Base-by-base conservation (phyloP, 2,888 invertebrate species). In the Epistrophe grossulariae region DNA sequence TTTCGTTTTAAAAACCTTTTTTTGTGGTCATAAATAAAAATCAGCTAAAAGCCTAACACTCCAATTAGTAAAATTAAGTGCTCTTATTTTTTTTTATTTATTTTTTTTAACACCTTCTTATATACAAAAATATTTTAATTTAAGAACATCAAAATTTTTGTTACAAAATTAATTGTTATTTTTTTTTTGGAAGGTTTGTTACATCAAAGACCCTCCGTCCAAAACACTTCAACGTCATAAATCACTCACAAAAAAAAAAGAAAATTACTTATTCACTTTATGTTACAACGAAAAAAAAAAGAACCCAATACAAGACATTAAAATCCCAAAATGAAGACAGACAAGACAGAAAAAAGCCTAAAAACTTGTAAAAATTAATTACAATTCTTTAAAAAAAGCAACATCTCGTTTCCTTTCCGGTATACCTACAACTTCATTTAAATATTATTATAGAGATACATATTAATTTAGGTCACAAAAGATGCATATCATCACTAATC, bases 401-500 rank as follows among this genome's bases (percentile, higher is more conserved):
- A 28, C 13, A 43, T n/a, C 9, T 62, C 11, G 35, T 6, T 43
- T 40, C 19, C 19, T 24, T 59, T 59, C 17, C 35, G 35, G 35
- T n/a, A n/a, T 8, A 1, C 5, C 10, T 19, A 66, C 50, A 68
- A 38, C 50, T 68, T 52, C 38, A 68, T 68, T 19, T 38, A 38
- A 60, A 38, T 17, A 17, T 35, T 24, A 24, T 24, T n/a, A n/a
- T n/a, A n/a, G 15, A 15, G 4, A 35, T 38, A 13, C 31, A 31
- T 52, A 40, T 55, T 55, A 52, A 70, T 60, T 17, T 62, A 62
- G 80, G 74, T 77, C 77, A 59, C 11, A 13, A 38, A 38, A 68
- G 68, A 82, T 78, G 35, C 50, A 68, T 64, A 82, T 82, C 62
- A 62, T 50, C 50, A 35, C 24, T 24, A n/a, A 24, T 13, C n/a